These are phyloP conservation scores for Lottia gigantea DNA, from an alignment of 2,888 invertebrate species.

Conservation along the genomic window DNA sequence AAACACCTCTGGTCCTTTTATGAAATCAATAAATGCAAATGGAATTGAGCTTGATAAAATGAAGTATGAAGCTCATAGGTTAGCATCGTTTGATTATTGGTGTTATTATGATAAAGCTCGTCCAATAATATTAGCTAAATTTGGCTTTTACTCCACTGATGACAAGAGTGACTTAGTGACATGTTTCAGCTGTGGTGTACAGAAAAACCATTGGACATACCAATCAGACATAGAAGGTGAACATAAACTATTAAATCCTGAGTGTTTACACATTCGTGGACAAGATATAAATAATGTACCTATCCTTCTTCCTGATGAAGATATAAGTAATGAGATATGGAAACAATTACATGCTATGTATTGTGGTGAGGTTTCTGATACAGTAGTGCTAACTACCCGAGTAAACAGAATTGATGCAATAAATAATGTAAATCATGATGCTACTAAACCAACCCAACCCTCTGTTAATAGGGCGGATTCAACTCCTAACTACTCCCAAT, in stretches of 20 bases:
- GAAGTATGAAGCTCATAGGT: slow-evolving; percentile 12
- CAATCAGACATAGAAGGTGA: slow-evolving; percentile 4
- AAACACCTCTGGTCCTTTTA: too few relatives aligned
- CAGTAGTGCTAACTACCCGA: background rate
- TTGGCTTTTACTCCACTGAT: slow-evolving; percentile 15
- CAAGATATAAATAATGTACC: slow-evolving; percentile 1
- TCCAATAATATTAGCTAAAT: slow-evolving; percentile 17
- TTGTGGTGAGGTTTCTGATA: slow-evolving; percentile 13
- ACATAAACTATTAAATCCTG: slow-evolving; percentile 14
- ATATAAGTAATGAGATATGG: background rate
- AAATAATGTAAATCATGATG: slow-evolving; percentile 7
- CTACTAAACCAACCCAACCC: background rate
- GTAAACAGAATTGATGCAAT: background rate
- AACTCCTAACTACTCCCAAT: background rate
- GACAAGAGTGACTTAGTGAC: slow-evolving; percentile 9
- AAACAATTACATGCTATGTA: slow-evolving; percentile 11
- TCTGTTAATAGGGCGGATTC: background rate
- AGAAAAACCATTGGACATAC: slow-evolving; percentile 11
- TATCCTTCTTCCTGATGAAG: slow-evolving; percentile 13
- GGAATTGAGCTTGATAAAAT: background rate
- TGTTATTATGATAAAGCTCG: slow-evolving; percentile 9
- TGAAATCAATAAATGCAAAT: too few relatives aligned
- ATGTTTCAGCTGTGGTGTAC: slow-evolving; percentile 13
- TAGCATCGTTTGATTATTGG: slow-evolving; percentile 14
- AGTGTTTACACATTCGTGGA: slow-evolving; percentile 11